Evolutionary conservation across 2,888 invertebrate species (phyloP), one percentile per base, ranked within the genome.

Genomic region (Bruchidius siliquastri): DNA sequence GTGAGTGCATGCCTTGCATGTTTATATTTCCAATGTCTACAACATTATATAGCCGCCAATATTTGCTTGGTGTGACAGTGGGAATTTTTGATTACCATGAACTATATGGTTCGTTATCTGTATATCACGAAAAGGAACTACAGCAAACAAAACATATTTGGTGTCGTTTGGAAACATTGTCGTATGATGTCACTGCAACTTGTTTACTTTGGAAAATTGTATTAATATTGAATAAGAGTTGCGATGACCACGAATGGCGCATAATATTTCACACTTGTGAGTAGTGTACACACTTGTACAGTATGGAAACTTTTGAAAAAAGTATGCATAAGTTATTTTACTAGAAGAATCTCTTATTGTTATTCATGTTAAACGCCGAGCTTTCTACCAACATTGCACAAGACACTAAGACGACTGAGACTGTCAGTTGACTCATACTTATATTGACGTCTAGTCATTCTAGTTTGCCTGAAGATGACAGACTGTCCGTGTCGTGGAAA

Each of bases 41-140:
- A 49, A 49, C 18, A 49, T 49, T 49, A 49, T 49, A 49, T 49
- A 1, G 49, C 49, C 49, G 49, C 49, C 49, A 49, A 49, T 49
- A 49, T 69, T 72, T 72, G 74, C 78, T 77, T 76, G 75, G 71
- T 72, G 76, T 69, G 72, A 78, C 78, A 81, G 78, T 80, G 79
- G 79, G 81, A 80, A 81, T 80, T 80, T 80, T 80, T 80, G 79
- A 80, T 81, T 79, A 71, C 66, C 77, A 75, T 77, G 74, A 73
- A 72, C 74, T 78, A 2, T 49, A 49, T 18, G 13, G 49, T 49
- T 49, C 18, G 49, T 49, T 49, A 76, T 72, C 74, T 68, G 72
- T 77, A 73, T 75, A 79, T 77, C 79, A 79, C 78, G 79, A 75
- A 74, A 77, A 73, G 72, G 68, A 70, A 74, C 69, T 74, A 76